phyloP scores from a whole-genome alignment of 2,797 vertebrate genomes.

The Pseudopleuronectes americanus region DNA sequence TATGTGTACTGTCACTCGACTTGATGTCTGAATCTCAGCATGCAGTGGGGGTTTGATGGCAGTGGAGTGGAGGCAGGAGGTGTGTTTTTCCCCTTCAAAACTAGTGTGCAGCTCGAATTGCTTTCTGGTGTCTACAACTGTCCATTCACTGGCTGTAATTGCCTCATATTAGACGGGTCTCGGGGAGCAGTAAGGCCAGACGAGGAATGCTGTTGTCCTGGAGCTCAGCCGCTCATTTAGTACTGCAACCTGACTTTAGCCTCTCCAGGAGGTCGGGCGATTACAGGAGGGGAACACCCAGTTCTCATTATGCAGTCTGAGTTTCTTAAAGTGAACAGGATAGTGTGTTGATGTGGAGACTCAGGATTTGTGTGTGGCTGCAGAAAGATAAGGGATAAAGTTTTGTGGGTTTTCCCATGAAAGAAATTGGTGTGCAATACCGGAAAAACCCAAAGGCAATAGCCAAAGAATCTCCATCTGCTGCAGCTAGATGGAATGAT shows the following conservation, averaged over 20 bases:
- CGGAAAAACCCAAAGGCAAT: slow-evolving; percentile 13
- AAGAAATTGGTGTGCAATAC: background rate
- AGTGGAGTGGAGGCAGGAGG: background rate
- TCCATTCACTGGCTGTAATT: slow-evolving; percentile 49
- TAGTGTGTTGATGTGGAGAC: slow-evolving; percentile 48
- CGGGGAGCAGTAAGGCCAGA: slow-evolving; percentile 39
- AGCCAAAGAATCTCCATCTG: background rate
- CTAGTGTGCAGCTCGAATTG: slow-evolving; percentile 5
- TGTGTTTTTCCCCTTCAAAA: slow-evolving; percentile 4
- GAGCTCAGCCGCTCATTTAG: slow-evolving; percentile 48
- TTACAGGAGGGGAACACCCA: slow-evolving; percentile 40
- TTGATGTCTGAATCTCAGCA: slow-evolving; percentile 1
- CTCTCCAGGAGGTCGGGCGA: slow-evolving; percentile 45
- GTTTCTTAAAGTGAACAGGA: slow-evolving; percentile 43
- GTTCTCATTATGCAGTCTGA: slow-evolving; percentile 27
- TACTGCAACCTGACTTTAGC: slow-evolving; percentile 59
- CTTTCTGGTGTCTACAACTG: slow-evolving; percentile 14
- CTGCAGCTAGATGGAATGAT: slow-evolving; percentile 1
- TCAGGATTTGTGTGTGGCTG: slow-evolving; percentile 21
- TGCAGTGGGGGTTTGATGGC: background rate
- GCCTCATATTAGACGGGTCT: slow-evolving; percentile 36
- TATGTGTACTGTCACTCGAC: background rate
- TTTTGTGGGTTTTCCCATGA: slow-evolving; percentile 21
- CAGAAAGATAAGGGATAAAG: slow-evolving; percentile 11
- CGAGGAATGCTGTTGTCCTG: slow-evolving; percentile 50